A percentile compares a stretch with the other conserved stretches of the same genome.
Conservation (phyloP, 2,113 vertebrate species). For the Lamprotornis superbus region DNA sequence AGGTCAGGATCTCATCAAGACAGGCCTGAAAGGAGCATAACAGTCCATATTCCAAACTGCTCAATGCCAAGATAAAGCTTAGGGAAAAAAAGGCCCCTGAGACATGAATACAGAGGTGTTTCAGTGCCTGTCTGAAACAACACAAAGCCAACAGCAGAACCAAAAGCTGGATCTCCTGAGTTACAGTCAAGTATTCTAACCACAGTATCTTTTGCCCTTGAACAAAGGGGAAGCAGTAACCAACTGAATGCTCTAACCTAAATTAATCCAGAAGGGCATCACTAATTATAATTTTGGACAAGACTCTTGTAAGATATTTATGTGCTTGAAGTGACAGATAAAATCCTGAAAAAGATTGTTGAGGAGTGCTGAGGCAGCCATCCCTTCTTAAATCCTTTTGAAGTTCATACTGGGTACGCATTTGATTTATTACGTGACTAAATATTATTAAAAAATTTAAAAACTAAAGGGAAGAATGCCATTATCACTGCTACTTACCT, state of each 20-base stretch:
- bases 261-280: neutral
- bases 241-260: neutral
- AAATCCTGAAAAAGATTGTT: neutral
- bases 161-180: neutral
- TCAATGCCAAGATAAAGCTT: neutral
- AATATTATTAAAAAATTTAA: neutral
- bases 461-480: neutral
- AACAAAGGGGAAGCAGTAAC: neutral
- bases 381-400: neutral
- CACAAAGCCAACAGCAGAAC: neutral
- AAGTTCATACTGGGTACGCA: neutral
- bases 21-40: neutral
- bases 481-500: neutral
- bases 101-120: neutral
- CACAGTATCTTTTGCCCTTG: neutral
- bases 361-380: neutral
- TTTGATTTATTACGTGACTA: neutral
- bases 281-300: neutral
- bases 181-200: neutral
- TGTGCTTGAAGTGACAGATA: neutral
- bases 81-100: neutral
- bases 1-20: neutral
- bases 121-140: neutral
- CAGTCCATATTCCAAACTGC: neutral
- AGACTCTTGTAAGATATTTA: neutral